Evolutionary conservation across 1,140 invertebrate genomes (phyloP).

Genomic region (Cataglyphis hispanica): DNA sequence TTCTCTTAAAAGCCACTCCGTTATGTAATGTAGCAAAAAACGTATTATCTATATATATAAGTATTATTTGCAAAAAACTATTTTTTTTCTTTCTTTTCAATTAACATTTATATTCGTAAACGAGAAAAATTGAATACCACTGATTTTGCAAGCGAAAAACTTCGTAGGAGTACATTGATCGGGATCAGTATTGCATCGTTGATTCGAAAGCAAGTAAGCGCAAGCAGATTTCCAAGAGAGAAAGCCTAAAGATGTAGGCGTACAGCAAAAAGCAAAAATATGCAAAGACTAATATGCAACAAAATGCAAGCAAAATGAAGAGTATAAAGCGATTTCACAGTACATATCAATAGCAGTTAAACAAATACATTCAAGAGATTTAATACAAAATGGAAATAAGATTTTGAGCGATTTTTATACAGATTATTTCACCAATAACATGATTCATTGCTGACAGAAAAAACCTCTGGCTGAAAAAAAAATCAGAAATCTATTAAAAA

Average conservation of each 20-base stretch:
- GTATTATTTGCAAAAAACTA: background rate
- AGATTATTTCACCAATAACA: background rate
- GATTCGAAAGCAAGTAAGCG: constrained; percentile 27
- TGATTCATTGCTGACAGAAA: background rate
- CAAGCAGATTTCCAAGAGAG: background rate
- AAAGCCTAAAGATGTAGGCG: background rate
- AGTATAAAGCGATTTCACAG: background rate
- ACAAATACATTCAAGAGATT: background rate
- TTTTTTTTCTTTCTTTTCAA: background rate
- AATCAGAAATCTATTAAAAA: background rate
- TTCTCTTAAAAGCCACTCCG: background rate
- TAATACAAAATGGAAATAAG: background rate
- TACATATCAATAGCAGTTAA: background rate
- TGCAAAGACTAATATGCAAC: background rate
- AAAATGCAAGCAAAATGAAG: background rate
- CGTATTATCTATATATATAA: no score
- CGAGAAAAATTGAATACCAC: constrained; percentile 5
- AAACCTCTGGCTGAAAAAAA: background rate
- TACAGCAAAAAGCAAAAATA: background rate
- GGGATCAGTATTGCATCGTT: background rate
- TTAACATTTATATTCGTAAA: background rate
- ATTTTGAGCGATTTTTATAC: background rate
- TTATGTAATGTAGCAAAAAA: background rate
- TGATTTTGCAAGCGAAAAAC: background rate
- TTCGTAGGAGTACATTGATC: background rate